Conservation (phyloP, 2,797 vertebrate species). For the Myoxocephalus aenaeus region DNA sequence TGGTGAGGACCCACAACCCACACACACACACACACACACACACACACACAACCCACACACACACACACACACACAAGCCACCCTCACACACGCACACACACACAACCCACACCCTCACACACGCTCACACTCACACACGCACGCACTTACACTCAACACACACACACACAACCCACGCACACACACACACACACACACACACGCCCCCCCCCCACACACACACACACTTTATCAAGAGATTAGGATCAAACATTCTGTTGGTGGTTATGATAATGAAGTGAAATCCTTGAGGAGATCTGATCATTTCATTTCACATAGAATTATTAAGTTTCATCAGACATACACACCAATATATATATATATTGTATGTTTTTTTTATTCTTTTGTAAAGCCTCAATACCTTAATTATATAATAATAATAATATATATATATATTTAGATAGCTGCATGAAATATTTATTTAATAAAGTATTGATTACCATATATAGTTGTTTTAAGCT, state of each 20-base stretch:
- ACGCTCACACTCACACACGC: too few relatives aligned
- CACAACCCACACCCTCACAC: too few relatives aligned
- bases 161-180: too few relatives aligned
- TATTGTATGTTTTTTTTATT: too few relatives aligned
- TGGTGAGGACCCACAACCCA: slow-evolving; percentile 85
- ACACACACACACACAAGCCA: too few relatives aligned
- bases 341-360: not conserved
- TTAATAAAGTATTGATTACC: not conserved
- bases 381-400: not conserved
- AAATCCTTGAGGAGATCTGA: not conserved
- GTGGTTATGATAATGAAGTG: not conserved
- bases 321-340: not conserved
- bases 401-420: not conserved
- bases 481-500: not conserved
- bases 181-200: not conserved
- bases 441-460: not conserved
- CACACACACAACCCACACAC: not conserved
- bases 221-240: not conserved
- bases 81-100: too few relatives aligned
- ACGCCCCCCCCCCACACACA: not conserved
- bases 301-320: not conserved
- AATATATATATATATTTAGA: not conserved
- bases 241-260: not conserved
- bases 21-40: not conserved
- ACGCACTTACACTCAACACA: too few relatives aligned